These are phyloP conservation scores for Hormiphora californensis DNA, from an alignment of 37 sponge, comb jelly and placozoan genomes.

Conservation along the genomic window DNA sequence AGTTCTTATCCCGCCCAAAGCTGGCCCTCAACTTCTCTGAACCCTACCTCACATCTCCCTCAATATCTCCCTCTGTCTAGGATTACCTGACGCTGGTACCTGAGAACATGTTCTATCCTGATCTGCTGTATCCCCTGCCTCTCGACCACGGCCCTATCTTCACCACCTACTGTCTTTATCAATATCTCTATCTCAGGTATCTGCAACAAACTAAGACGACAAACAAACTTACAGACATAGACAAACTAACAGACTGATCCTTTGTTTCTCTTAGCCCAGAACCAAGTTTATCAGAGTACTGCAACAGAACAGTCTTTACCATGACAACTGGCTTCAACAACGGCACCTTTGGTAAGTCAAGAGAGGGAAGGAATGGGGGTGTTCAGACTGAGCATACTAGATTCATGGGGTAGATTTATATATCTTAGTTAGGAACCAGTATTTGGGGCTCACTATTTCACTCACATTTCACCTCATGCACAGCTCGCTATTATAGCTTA, in stretches of 20 bases:
- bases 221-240: not conserved
- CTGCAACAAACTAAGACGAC: not conserved
- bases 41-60: not conserved
- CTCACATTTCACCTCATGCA: no score
- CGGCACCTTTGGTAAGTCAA: not conserved
- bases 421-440: no score
- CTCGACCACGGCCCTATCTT: constrained; percentile 27
- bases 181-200: constrained; percentile 12
- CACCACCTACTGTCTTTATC: constrained; percentile 30
- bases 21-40: not conserved
- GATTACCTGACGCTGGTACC: constrained; percentile 29
- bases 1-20: not conserved
- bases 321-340: constrained; percentile 13
- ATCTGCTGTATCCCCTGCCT: constrained; percentile 15
- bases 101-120: not conserved
- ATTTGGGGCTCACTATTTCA: no score
- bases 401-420: no score
- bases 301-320: not conserved
- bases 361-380: no score
- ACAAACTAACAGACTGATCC: not conserved
- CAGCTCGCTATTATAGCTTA: no score
- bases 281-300: not conserved
- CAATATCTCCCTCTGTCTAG: not conserved
- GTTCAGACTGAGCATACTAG: no score
- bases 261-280: not conserved